A percentile compares a stretch with the other conserved stretches of the same genome.
These are phyloP conservation scores for Lerema accius DNA, from an alignment of 1,140 invertebrate genomes.

Conservation along the genomic window DNA sequence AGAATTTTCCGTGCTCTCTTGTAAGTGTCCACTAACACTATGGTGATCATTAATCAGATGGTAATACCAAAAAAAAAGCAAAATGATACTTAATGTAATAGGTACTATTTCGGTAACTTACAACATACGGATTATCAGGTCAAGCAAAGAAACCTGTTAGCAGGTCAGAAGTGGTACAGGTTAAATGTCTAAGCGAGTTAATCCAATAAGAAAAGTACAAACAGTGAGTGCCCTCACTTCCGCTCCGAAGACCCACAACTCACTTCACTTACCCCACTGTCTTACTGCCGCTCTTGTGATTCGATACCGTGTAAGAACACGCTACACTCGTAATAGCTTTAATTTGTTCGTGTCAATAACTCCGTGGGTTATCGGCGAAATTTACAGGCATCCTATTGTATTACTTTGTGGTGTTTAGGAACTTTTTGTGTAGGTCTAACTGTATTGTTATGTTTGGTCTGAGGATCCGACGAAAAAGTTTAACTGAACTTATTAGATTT, in stretches of 20 bases:
- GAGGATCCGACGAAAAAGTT: no score
- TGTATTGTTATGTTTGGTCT: no score
- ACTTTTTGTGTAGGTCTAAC: no score
- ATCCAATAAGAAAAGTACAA: slow-evolving; percentile 81
- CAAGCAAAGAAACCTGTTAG: slow-evolving; percentile 78
- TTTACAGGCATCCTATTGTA: no score
- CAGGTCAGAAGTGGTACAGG: slow-evolving; percentile 76
- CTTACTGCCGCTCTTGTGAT: slow-evolving; percentile 70
- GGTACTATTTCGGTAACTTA: background rate
- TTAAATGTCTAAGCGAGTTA: slow-evolving; percentile 75
- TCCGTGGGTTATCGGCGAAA: no score
- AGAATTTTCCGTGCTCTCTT: no score
- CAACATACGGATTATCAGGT: slow-evolving; percentile 42
- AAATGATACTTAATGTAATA: no score
- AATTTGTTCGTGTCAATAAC: slow-evolving; percentile 15
- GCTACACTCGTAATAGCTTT: slow-evolving; percentile 35
- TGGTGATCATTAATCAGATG: no score
- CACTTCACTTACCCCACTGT: slow-evolving; percentile 75
- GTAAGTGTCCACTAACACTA: no score
- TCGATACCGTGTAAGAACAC: slow-evolving; percentile 39
- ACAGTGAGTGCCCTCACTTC: slow-evolving; percentile 76
- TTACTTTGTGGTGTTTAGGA: no score
- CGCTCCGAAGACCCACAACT: slow-evolving; percentile 75
- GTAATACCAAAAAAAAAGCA: no score
- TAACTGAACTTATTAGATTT: no score